A percentile compares a stretch with the other conserved stretches of the same genome.
These are phyloP conservation scores for Carettochelys insculpta DNA, from an alignment of 2,113 vertebrate genomes.

Conservation along the genomic window DNA sequence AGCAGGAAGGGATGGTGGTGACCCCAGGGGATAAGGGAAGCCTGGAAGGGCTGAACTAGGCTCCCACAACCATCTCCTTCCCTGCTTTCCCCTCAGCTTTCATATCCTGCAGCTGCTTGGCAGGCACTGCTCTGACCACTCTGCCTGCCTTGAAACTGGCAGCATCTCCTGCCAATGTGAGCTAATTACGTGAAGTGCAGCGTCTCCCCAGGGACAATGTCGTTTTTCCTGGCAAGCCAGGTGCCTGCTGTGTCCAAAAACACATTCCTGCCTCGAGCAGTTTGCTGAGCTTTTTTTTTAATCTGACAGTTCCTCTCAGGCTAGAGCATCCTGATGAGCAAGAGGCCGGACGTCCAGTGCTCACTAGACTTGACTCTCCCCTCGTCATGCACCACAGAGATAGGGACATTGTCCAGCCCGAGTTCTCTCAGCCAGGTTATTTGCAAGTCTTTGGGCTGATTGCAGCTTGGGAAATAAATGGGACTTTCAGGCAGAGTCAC, in stretches of 20 bases:
- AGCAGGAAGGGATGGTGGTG: neutral
- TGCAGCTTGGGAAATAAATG: neutral
- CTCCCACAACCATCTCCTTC: neutral
- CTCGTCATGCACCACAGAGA: neutral
- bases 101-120: neutral
- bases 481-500: neutral
- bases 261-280: neutral
- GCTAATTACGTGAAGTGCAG: neutral
- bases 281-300: neutral
- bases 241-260: neutral
- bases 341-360: rapidly evolving
- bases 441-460: neutral
- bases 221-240: conserved; percentile 5
- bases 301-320: rapidly evolving
- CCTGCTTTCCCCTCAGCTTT: neutral
- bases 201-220: neutral
- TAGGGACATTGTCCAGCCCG: neutral
- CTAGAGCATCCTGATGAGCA: neutral
- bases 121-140: neutral
- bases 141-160: neutral
- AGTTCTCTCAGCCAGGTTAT: neutral
- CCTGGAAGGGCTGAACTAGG: rapidly evolving
- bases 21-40: rapidly evolving
- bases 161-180: conserved; percentile 1
- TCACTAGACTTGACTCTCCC: rapidly evolving